Evolutionary conservation across 30 jellyfish, hydroid and myxozoan species (phyloP), one percentile per base, ranked within the genome.

Genomic region (Sanderia malayensis): DNA sequence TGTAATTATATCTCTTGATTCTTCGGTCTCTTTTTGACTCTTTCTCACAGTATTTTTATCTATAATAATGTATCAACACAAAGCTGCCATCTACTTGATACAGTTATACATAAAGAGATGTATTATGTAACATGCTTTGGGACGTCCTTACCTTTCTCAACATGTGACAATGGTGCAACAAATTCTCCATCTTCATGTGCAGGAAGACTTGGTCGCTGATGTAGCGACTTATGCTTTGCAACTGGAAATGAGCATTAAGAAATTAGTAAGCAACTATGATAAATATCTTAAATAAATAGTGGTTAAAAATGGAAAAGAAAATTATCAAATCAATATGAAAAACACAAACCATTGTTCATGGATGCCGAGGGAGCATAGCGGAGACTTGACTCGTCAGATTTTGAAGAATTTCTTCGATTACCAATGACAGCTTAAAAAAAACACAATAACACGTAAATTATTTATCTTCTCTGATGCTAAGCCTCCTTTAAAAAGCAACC

Each of bases 131-230:
- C n/a, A n/a, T n/a, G n/a, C n/a, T n/a, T n/a, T n/a, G n/a, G n/a
- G n/a, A n/a, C n/a, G n/a, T n/a, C n/a, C n/a, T n/a, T 73, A 73
- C 86, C 86, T 60, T 46, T 44, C 58, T 74, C 86, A 3, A 60
- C 71, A 44, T 74, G 69, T 24, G 86, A 68, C 10, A 44, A 22
- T 3, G 86, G 86, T 57, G 86, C 86, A 22, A 74, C 71, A 2
- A 32, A 45, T 27, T 74, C 86, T 18, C 32, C 44, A 8, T 74
- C 86, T 49, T 49, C 64, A 2, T 8, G 6, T 4, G 6, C 7
- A 24, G 64, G 52, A 37, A 37, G 52, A 37, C 13, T 37, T 37
- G 6, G 52, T 37, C 6, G 52, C 10, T 13, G 52, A 37, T n/a
- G n/a, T n/a, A n/a, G n/a, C n/a, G n/a, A n/a, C n/a, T n/a, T n/a